Evolutionary conservation across 2,113 vertebrate genomes (phyloP).

Genomic region (Glaucidium brasilianum): DNA sequence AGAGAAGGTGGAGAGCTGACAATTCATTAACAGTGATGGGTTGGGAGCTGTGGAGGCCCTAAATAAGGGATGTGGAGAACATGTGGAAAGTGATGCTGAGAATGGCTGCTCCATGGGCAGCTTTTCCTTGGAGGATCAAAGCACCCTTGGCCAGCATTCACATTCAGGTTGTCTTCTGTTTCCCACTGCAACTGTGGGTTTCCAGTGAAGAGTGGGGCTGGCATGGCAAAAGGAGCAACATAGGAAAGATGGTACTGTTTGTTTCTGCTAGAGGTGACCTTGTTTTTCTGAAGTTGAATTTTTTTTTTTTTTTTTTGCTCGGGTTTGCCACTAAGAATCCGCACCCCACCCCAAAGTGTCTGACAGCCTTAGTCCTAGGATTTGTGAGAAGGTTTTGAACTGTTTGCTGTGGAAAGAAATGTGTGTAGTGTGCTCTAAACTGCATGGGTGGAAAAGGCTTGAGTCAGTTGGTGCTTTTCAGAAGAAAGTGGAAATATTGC

Average conservation of each 20-base stretch:
- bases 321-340: not conserved
- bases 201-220: not conserved
- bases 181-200: not conserved
- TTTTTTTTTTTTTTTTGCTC: not conserved
- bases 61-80: not conserved
- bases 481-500: not conserved
- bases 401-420: not conserved
- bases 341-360: not conserved
- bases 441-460: accelerated
- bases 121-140: not conserved
- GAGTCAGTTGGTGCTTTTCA: not conserved
- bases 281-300: not conserved
- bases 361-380: not conserved
- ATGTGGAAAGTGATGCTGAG: not conserved
- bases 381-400: not conserved
- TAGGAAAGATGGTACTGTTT: not conserved
- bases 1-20: not conserved
- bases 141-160: not conserved
- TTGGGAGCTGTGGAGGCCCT: not conserved
- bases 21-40: not conserved
- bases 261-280: not conserved
- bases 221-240: not conserved
- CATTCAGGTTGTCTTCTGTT: not conserved
- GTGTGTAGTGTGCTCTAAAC: not conserved
- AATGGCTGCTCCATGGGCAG: not conserved